These are phyloP conservation scores for Drosophila simulans DNA, from an alignment of 1,140 invertebrate genomes.

Conservation along the genomic window DNA sequence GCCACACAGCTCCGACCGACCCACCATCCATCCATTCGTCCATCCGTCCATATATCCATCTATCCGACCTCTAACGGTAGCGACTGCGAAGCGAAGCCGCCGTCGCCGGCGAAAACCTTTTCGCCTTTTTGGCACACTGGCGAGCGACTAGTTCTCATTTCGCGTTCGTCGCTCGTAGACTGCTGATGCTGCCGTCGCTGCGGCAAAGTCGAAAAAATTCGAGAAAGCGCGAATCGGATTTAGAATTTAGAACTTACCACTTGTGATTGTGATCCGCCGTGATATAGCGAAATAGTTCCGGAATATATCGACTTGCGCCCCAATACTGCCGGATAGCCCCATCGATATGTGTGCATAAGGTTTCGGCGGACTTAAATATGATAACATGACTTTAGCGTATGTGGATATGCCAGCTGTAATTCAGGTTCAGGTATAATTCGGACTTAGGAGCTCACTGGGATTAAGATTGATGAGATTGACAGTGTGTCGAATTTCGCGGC, in stretches of 20 bases:
- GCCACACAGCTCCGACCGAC: no score
- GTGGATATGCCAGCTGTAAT: slow-evolving; percentile 88
- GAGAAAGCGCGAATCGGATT: slow-evolving; percentile 27
- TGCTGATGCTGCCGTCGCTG: slow-evolving; percentile 69
- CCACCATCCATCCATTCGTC: no score
- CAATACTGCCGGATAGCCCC: neutral
- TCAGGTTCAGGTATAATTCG: slow-evolving; percentile 86
- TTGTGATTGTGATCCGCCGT: slow-evolving; percentile 17
- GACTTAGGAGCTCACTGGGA: neutral
- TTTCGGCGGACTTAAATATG: slow-evolving; percentile 44
- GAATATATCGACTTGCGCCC: neutral
- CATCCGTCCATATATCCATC: no score
- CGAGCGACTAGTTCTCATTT: slow-evolving; percentile 74
- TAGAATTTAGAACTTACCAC: slow-evolving; percentile 2
- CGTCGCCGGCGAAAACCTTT: slow-evolving; percentile 42
- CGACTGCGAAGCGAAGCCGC: slow-evolving; percentile 40
- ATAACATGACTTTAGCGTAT: slow-evolving; percentile 87
- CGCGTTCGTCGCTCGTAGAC: slow-evolving; percentile 67
- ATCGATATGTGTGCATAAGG: slow-evolving; percentile 9
- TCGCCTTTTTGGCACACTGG: slow-evolving; percentile 69
- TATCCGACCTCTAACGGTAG: slow-evolving; percentile 47
- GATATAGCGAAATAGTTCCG: slow-evolving; percentile 5
- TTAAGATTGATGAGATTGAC: slow-evolving; percentile 17
- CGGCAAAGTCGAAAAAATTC: slow-evolving; percentile 15
- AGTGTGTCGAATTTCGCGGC: neutral